Conservation (phyloP, 2,113 vertebrate genomes). For the Platysteira castanea region DNA sequence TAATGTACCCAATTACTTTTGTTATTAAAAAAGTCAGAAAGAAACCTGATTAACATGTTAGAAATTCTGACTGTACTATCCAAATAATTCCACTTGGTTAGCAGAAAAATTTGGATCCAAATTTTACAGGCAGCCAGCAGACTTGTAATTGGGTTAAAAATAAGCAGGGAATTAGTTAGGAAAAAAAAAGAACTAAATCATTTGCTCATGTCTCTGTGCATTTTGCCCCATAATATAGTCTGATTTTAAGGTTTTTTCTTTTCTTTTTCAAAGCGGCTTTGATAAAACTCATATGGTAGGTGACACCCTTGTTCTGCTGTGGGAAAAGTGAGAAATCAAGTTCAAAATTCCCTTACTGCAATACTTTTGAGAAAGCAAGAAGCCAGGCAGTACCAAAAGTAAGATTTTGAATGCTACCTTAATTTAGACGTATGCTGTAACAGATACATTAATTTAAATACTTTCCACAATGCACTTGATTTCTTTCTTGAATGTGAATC, state of each 20-base stretch:
- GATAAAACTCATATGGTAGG: not conserved
- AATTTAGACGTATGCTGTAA: not conserved
- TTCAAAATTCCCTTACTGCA: not conserved
- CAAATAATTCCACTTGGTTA: not conserved
- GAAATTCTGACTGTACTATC: slow-evolving; percentile 1
- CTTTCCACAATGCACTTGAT: not conserved
- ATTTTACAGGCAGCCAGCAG: not conserved
- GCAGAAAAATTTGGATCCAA: not conserved
- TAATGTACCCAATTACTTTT: not conserved
- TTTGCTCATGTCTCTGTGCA: not conserved
- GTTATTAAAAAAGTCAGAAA: not conserved
- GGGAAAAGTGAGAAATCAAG: not conserved
- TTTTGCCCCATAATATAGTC: not conserved
- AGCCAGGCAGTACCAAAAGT: not conserved
- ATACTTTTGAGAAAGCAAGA: not conserved
- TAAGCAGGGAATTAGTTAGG: not conserved
- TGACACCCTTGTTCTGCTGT: not conserved
- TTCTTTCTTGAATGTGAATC: not conserved
- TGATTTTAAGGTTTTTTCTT: not conserved
- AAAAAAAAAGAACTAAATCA: not conserved
- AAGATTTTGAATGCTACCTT: not conserved
- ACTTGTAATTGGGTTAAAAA: slow-evolving; percentile 10
- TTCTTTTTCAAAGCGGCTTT: not conserved
- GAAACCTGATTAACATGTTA: not conserved
- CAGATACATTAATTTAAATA: not conserved